A percentile compares a stretch with the other conserved stretches of the same genome.
Conservation (phyloP, 2,797 vertebrate species). For the Heliangelus exortis region DNA sequence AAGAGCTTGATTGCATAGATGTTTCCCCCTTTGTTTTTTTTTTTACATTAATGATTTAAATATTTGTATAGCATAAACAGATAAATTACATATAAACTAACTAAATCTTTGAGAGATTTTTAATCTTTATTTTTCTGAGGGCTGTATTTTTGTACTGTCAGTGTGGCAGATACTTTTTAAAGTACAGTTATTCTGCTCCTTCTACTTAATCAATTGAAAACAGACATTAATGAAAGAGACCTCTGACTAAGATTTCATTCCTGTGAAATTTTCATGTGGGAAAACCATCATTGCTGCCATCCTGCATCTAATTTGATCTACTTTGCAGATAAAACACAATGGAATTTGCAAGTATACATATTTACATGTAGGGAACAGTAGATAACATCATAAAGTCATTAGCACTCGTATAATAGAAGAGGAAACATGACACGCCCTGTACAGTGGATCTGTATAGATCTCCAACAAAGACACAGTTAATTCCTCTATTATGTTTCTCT, state of each 20-base stretch:
- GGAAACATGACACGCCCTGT: not conserved
- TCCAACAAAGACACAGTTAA: conserved; percentile 6
- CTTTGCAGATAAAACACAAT: conserved; percentile 42
- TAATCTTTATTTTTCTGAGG: conserved; percentile 16
- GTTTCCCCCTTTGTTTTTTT: not conserved
- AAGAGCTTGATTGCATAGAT: not conserved
- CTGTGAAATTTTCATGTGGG: conserved; percentile 44
- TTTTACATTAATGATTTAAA: not conserved
- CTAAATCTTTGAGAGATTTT: conserved; percentile 14
- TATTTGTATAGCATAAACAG: not conserved
- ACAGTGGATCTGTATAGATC: not conserved
- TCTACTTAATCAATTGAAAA: conserved; percentile 17
- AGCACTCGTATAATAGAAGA: conserved; percentile 44
- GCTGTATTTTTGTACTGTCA: not conserved
- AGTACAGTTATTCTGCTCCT: not conserved
- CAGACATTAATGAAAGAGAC: conserved; percentile 25
- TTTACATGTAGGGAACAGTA: conserved; percentile 38
- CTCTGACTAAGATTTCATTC: not conserved
- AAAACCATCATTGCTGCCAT: not conserved
- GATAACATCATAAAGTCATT: conserved; percentile 73
- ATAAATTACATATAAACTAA: not conserved
- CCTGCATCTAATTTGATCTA: conserved; percentile 26
- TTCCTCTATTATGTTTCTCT: not conserved
- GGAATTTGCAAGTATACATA: conserved; percentile 62
- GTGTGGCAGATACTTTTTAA: not conserved